A percentile compares a stretch with the other conserved stretches of the same genome.
These are phyloP conservation scores for Ciona savignyi DNA, from an alignment of 23 tunicate genomes.

Conservation along the genomic window DNA sequence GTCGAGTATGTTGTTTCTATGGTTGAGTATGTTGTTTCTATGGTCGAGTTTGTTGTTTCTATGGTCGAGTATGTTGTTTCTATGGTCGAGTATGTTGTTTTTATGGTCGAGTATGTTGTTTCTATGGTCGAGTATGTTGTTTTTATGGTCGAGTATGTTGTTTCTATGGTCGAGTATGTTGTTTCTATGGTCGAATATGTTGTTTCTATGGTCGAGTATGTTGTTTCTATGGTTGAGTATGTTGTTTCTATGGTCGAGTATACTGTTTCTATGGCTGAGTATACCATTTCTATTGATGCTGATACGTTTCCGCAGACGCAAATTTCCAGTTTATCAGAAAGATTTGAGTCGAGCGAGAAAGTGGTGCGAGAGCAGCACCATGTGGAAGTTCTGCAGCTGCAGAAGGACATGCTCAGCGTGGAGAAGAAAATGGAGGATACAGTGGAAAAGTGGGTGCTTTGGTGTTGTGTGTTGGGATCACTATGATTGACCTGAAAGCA, in stretches of 20 bases:
- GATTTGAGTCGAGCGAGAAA: slow-evolving; percentile 13
- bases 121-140: neutral
- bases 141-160: neutral
- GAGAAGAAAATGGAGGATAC: slow-evolving; percentile 60
- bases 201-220: no score
- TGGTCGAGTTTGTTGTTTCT: neutral
- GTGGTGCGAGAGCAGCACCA: slow-evolving; percentile 57
- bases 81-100: neutral
- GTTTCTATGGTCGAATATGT: no score
- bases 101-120: neutral
- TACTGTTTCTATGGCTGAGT: no score
- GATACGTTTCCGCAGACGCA: no score
- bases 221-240: neutral
- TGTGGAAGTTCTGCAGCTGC: slow-evolving; percentile 57
- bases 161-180: neutral
- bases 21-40: slow-evolving; percentile 7
- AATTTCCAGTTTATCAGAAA: neutral
- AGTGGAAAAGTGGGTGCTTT: slow-evolving; percentile 52
- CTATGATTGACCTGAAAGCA: neutral
- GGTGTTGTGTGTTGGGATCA: neutral
- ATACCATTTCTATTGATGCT: no score
- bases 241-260: neutral
- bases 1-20: neutral
- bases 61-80: neutral
- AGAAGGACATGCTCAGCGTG: slow-evolving; percentile 36